Percentiles rank a stretch among this genome's conserved stretches.
These are phyloP conservation scores for Danionella cerebrum DNA, from an alignment of 2,113 vertebrate genomes.

Conservation along the genomic window DNA sequence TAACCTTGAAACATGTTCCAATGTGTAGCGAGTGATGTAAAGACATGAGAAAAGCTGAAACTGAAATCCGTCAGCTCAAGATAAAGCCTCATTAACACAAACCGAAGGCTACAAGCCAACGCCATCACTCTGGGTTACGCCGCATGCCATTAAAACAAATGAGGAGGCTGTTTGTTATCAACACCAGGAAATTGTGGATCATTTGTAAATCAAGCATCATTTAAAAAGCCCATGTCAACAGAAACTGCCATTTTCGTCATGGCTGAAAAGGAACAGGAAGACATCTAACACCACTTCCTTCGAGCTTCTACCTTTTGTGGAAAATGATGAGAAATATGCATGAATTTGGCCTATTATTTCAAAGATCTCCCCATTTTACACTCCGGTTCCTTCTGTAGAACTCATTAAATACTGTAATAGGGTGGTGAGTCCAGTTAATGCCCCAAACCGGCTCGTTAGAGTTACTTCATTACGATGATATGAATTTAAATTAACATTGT, in stretches of 20 bases:
- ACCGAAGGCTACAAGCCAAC: too few relatives aligned
- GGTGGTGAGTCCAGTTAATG: constrained; percentile 34
- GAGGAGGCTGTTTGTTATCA: background rate
- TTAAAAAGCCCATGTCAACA: background rate
- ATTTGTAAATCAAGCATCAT: background rate
- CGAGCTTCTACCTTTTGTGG: background rate
- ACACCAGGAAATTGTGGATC: background rate
- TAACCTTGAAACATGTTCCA: background rate
- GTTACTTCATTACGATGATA: constrained; percentile 36
- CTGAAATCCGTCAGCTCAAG: background rate
- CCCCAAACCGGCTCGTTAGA: constrained; percentile 27
- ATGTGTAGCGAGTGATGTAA: background rate
- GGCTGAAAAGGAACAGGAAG: background rate
- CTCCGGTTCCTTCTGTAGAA: constrained; percentile 23
- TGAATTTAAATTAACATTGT: constrained; percentile 41
- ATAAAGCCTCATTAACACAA: background rate
- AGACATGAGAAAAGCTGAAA: background rate
- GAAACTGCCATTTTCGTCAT: background rate
- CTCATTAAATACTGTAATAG: constrained; percentile 44
- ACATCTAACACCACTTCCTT: background rate
- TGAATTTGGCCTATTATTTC: constrained; percentile 16
- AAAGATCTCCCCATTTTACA: constrained; percentile 33
- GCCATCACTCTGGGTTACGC: too few relatives aligned
- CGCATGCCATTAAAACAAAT: background rate
- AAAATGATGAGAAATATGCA: constrained; percentile 21